Evolutionary conservation across 2,113 vertebrate genomes (phyloP).

Genomic region (Pelodiscus sinensis): DNA sequence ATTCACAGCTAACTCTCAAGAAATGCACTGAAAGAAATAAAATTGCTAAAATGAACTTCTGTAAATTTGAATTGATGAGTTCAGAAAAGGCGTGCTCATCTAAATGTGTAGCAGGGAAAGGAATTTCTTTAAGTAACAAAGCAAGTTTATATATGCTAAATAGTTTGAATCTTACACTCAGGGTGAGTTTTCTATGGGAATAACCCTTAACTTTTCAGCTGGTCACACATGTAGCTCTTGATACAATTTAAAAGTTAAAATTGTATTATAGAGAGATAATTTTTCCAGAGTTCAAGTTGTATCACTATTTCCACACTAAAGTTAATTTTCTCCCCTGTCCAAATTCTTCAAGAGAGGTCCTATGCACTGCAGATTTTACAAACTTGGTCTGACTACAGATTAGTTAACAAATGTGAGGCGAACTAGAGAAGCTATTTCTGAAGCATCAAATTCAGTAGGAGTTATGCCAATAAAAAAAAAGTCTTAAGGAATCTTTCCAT

Average conservation of each 20-base stretch:
- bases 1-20: background rate
- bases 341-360: background rate
- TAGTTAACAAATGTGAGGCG: background rate
- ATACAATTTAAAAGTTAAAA: background rate
- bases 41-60: background rate
- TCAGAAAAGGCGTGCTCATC: background rate
- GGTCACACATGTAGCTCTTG: background rate
- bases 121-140: background rate
- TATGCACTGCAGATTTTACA: background rate
- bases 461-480: background rate
- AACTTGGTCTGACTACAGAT: background rate
- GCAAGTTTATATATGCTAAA: background rate
- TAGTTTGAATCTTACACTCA: background rate
- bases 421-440: background rate
- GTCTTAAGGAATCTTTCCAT: background rate
- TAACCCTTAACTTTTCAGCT: background rate
- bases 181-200: background rate
- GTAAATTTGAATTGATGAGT: background rate
- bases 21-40: background rate
- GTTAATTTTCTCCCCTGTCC: background rate
- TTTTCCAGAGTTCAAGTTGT: background rate
- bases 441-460: background rate
- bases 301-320: background rate
- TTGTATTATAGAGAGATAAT: background rate
- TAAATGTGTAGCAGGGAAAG: background rate